These are phyloP conservation scores for Zaprionus taronus DNA, from an alignment of 1,140 invertebrate genomes.

Conservation along the genomic window DNA sequence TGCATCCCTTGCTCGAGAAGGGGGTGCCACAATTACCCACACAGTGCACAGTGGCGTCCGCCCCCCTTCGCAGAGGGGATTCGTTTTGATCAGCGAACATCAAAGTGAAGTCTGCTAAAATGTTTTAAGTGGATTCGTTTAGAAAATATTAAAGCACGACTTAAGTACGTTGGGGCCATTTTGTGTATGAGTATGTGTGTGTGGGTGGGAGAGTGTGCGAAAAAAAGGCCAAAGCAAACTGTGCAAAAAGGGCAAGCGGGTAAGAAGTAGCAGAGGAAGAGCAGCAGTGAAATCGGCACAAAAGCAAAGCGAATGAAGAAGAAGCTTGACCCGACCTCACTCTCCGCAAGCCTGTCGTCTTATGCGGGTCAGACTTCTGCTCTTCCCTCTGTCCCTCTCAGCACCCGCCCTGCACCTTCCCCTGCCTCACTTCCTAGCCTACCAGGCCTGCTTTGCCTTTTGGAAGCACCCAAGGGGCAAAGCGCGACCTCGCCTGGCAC, in stretches of 20 bases:
- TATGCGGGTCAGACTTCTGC: constrained; percentile 18
- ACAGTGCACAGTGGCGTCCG: constrained; percentile 1
- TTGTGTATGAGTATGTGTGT: background rate
- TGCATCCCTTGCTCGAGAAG: background rate
- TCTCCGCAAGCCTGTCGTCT: background rate
- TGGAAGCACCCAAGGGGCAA: background rate
- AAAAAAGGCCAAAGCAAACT: constrained; percentile 17
- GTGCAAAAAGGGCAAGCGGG: constrained; percentile 30
- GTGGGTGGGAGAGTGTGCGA: constrained; percentile 8
- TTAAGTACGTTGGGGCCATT: constrained; percentile 46
- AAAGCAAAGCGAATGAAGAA: constrained; percentile 27
- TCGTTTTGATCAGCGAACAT: constrained; percentile 54
- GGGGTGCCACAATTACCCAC: constrained; percentile 27
- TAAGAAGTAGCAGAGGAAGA: constrained; percentile 13
- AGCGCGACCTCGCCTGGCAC: constrained; percentile 1
- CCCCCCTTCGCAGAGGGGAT: background rate
- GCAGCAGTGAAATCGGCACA: constrained; percentile 5
- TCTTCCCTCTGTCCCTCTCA: background rate
- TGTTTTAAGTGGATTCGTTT: constrained; percentile 69
- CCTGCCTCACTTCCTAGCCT: background rate
- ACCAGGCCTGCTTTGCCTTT: background rate
- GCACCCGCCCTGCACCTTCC: background rate
- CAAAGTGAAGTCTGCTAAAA: constrained; percentile 58
- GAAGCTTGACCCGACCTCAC: constrained; percentile 35
- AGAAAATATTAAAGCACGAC: constrained; percentile 59